Percentiles rank a stretch among this genome's conserved stretches.
Conservation (phyloP, 2,113 vertebrate species). For the Cryptoleucopteryx plumbea region DNA sequence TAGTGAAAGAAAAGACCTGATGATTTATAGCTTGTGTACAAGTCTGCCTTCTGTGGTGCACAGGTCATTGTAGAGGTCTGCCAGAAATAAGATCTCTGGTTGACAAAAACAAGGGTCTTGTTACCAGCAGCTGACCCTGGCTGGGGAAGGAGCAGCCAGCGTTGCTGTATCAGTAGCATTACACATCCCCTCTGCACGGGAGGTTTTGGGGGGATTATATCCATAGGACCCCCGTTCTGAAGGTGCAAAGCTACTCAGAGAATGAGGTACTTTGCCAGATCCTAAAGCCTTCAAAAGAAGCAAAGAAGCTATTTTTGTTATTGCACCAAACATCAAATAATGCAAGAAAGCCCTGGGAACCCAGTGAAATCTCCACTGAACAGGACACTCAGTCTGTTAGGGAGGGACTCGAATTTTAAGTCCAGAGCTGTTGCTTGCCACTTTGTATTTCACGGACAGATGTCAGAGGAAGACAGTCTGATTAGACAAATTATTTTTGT, state of each 20-base stretch:
- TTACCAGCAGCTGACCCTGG: neutral
- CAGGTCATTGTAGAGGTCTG: neutral
- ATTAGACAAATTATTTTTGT: neutral
- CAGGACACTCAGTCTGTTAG: neutral
- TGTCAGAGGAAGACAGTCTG: neutral
- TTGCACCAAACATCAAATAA: neutral
- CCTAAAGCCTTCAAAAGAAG: neutral
- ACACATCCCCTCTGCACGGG: neutral
- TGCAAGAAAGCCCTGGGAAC: neutral
- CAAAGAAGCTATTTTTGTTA: neutral
- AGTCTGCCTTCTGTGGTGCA: neutral
- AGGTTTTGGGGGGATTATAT: neutral
- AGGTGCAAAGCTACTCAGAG: neutral
- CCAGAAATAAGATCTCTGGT: neutral
- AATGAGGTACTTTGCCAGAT: neutral
- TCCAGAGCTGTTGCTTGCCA: neutral
- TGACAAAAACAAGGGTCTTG: neutral
- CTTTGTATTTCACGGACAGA: neutral
- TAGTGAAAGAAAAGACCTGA: neutral
- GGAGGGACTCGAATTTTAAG: neutral
- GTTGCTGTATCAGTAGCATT: fast-evolving
- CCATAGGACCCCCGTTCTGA: neutral
- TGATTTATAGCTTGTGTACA: neutral
- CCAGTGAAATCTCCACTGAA: neutral
- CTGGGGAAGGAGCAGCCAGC: neutral